A percentile compares a stretch with the other conserved stretches of the same genome.
Evolutionary conservation across 1,140 invertebrate genomes (phyloP).

Genomic region (Melitaea cinxia): DNA sequence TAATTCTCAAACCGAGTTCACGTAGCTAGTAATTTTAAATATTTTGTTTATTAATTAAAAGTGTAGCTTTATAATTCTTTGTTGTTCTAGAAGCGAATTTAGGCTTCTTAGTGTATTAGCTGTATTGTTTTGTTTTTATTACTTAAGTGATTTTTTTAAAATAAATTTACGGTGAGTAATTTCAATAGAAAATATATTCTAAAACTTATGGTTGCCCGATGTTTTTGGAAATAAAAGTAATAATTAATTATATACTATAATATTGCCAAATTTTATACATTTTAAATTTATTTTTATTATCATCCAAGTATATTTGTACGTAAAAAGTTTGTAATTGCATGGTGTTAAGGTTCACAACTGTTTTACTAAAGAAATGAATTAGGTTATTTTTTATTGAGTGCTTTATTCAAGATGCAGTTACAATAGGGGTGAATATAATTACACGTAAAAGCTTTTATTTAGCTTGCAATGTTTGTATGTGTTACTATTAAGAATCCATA

Average conservation of each 20-base stretch:
- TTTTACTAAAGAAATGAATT: no score
- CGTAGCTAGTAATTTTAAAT: constrained; percentile 63
- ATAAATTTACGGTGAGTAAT: constrained; percentile 61
- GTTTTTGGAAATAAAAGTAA: no score
- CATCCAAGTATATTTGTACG: no score
- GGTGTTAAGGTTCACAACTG: no score
- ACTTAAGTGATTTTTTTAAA: constrained; percentile 57
- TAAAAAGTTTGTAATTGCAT: no score
- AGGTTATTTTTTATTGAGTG: no score
- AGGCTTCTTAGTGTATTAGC: constrained; percentile 45
- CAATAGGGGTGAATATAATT: no score
- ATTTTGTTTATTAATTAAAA: constrained; percentile 58
- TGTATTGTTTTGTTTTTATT: constrained; percentile 51
- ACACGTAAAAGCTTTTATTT: no score
- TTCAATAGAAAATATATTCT: not conserved
- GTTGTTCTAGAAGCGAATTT: constrained; percentile 42
- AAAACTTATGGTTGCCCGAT: not conserved
- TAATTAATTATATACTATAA: not conserved
- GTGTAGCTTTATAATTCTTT: constrained; percentile 40
- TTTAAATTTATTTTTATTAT: not conserved
- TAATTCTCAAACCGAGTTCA: constrained; percentile 64
- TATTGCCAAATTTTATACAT: not conserved
- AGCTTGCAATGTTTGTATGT: no score
- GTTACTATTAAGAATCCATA: no score
- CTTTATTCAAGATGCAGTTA: no score